Conservation (phyloP, 2,888 invertebrate genomes). For the Phengaris arion region DNA sequence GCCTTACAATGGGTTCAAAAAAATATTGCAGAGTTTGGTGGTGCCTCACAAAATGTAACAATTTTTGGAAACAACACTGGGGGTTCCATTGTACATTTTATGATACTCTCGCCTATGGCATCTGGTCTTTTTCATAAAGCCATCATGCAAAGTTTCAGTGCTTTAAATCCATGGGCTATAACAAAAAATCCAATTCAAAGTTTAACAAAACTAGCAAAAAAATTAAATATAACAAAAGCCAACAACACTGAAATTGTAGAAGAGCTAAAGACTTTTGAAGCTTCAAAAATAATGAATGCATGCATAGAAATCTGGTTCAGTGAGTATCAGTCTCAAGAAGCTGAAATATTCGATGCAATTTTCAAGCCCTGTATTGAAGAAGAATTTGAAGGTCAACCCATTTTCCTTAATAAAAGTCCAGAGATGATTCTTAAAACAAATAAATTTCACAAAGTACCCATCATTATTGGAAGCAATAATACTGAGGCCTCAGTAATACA, state of each 20-base stretch:
- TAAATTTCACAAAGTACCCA: constrained; percentile 66
- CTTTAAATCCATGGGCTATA: constrained; percentile 65
- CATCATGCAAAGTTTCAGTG: constrained; percentile 69
- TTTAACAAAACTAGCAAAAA: constrained; percentile 54
- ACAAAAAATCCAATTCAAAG: constrained; percentile 57
- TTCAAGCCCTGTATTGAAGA: constrained; percentile 70
- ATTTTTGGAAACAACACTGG: constrained; percentile 73
- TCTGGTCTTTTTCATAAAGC: constrained; percentile 70
- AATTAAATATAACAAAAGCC: constrained; percentile 52
- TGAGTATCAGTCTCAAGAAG: constrained; percentile 37
- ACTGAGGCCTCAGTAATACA: constrained; percentile 58
- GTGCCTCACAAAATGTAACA: constrained; percentile 69
- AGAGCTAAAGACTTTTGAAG: constrained; percentile 51
- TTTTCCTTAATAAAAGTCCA: constrained; percentile 66
- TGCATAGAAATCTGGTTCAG: constrained; percentile 38
- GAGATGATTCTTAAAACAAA: constrained; percentile 61
- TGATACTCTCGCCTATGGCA: constrained; percentile 74
- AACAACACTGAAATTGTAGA: constrained; percentile 59
- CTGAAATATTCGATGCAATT: constrained; percentile 51
- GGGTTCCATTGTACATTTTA: constrained; percentile 66
- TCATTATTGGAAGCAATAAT: constrained; percentile 68
- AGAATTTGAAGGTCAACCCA: constrained; percentile 66
- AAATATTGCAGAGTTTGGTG: constrained; percentile 67
- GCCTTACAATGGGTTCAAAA: constrained; percentile 69
- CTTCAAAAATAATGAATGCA: constrained; percentile 53